These are phyloP conservation scores for Numenius phaeopus DNA, from an alignment of 2,797 vertebrate species.

Conservation along the genomic window DNA sequence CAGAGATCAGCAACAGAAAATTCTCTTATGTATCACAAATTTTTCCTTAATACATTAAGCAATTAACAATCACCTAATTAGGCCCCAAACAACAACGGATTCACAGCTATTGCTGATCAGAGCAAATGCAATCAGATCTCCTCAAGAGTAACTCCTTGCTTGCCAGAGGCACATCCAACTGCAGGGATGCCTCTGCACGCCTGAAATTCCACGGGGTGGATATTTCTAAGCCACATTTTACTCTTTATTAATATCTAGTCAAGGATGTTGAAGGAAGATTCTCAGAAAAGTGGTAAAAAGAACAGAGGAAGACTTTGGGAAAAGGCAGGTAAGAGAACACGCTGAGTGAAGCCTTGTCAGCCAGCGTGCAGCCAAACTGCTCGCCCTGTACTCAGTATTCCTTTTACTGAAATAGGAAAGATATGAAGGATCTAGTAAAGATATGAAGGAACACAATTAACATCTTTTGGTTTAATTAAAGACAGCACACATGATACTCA, in stretches of 20 bases:
- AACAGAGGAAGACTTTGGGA: not conserved
- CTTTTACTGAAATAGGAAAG: not conserved
- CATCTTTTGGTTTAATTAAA: not conserved
- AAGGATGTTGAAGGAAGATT: not conserved
- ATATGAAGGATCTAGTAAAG: not conserved
- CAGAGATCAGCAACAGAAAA: not conserved
- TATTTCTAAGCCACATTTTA: not conserved
- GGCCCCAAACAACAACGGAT: not conserved
- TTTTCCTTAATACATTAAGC: not conserved
- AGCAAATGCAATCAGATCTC: not conserved
- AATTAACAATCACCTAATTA: not conserved
- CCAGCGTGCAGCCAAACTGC: not conserved
- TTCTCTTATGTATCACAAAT: not conserved
- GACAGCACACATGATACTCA: not conserved
- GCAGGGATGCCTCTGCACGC: rapidly evolving
- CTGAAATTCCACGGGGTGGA: not conserved
- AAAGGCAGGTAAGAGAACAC: not conserved
- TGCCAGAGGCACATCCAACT: not conserved
- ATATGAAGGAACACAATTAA: not conserved
- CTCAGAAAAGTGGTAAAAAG: not conserved
- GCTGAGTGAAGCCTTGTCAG: not conserved
- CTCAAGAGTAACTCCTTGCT: not conserved
- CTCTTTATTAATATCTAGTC: not conserved
- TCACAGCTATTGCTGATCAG: not conserved
- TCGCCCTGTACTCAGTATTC: not conserved